phyloP scores from a whole-genome alignment of 2,888 invertebrate genomes.

The Polylopha cassiicola region DNA sequence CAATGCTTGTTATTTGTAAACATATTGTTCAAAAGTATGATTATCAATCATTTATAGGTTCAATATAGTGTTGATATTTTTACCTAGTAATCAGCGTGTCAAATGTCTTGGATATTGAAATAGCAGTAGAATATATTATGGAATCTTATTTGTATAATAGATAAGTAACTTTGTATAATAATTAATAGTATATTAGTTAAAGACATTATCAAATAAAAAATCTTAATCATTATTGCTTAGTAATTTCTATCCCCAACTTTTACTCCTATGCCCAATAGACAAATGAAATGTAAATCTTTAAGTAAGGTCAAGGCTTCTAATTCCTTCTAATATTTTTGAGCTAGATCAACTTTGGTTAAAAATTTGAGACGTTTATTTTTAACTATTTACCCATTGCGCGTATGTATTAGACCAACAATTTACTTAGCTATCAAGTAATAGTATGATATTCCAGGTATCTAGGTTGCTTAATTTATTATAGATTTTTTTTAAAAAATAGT shows the following conservation, averaged over 20 bases:
- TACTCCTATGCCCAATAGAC: constrained; percentile 1
- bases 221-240: constrained; percentile 37
- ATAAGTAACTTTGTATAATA: constrained; percentile 72
- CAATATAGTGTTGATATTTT: constrained; percentile 23
- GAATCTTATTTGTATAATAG: constrained; percentile 50
- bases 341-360: too few species aligned
- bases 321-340: too few species aligned
- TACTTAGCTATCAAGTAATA: too few species aligned
- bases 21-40: constrained; percentile 34
- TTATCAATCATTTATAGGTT: constrained; percentile 34
- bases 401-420: too few species aligned
- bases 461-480: too few species aligned
- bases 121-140: constrained; percentile 37
- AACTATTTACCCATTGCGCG: too few species aligned
- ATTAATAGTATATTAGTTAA: constrained; percentile 64
- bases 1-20: constrained; percentile 30
- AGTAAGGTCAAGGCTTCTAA: too few species aligned
- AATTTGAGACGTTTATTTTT: too few species aligned
- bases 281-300: too few species aligned
- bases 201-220: constrained; percentile 72
- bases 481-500: too few species aligned
- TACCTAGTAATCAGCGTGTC: constrained; percentile 55
- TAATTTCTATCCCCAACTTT: constrained; percentile 15
- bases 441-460: too few species aligned
- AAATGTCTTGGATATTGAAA: constrained; percentile 54